Percentiles rank a stretch among this genome's conserved stretches.
Evolutionary conservation across 2,888 invertebrate species (phyloP).

Genomic region (Automeris io): DNA sequence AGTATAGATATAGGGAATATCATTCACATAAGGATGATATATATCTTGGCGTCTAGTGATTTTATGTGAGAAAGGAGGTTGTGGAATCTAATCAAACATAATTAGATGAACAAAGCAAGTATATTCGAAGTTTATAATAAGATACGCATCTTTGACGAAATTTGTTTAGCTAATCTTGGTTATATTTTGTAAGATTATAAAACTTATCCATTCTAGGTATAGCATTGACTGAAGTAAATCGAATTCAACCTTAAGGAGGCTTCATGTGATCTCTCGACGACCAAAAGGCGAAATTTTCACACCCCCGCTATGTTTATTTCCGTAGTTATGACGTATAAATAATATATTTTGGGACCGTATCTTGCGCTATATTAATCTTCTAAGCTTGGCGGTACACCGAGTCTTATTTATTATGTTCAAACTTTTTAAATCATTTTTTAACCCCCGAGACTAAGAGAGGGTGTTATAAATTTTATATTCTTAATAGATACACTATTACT

Average conservation of each 20-base stretch:
- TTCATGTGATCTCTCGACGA: not conserved
- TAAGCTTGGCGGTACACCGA: conserved; percentile 4
- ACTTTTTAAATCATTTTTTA: not conserved
- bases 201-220: not conserved
- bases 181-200: no score
- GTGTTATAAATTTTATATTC: not conserved
- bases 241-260: not conserved
- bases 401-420: not conserved
- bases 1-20: no score
- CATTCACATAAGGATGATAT: no score
- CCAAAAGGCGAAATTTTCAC: conserved; percentile 2
- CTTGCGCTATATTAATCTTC: conserved; percentile 10
- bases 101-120: no score
- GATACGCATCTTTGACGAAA: no score
- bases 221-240: not conserved
- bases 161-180: no score
- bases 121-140: no score
- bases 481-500: no score
- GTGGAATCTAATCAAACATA: no score
- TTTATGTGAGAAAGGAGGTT: no score
- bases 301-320: conserved; percentile 9
- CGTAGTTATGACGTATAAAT: conserved; percentile 12
- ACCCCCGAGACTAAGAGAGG: not conserved
- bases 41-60: no score
- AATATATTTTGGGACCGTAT: conserved; percentile 10